Evolutionary conservation across 1,140 invertebrate species (phyloP), one percentile per base, ranked within the genome.

Genomic region (Proales similis): DNA sequence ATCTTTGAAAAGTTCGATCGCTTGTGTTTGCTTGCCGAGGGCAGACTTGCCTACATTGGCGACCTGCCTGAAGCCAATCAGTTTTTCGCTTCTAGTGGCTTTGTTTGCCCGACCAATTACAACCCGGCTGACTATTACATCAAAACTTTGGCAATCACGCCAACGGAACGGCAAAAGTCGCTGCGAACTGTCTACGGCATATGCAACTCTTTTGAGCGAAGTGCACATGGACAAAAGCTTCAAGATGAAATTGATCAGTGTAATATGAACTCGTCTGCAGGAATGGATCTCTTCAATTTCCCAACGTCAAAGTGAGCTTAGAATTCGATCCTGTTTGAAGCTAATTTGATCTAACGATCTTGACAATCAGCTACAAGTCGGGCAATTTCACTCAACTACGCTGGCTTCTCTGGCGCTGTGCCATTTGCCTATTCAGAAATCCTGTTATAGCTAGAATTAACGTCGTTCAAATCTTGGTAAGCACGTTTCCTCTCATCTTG

Each of bases 111-210:
- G 1, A 65, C 67, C 2, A 93, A 94, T 71, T 95, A 90, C 73
- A 96, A 95, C 71, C 91, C 91, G 6, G 90, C 89, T 0, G 92
- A 97, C 76, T 91, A 88, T 71, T 94, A 86, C 71, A 85, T 96
- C 14, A 84, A 90, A 70, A 82, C 88, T 4, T 74, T 96, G 57
- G 90, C 90, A 0, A 83, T 93, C 0, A 82, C 87, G 17, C 90
- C 90, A 0, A 86, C 84, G 0, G 79, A 82, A 39, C 88, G 91
- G 72, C 79, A 82, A 20, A 81, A 84, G 4, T 78, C 74, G 64
- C 14, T 62, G 11, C 19, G 26, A 46, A 26, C 30, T 26, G 43
- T 62, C n/a, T 36, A 46, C 27, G 42, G 45, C 39, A 57, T 57
- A 29, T 57, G 51, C 12, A 42, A 57, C 20, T 27, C 27, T 3